These are phyloP conservation scores for Dryobota labecula DNA, from an alignment of 2,888 invertebrate species.

Conservation along the genomic window DNA sequence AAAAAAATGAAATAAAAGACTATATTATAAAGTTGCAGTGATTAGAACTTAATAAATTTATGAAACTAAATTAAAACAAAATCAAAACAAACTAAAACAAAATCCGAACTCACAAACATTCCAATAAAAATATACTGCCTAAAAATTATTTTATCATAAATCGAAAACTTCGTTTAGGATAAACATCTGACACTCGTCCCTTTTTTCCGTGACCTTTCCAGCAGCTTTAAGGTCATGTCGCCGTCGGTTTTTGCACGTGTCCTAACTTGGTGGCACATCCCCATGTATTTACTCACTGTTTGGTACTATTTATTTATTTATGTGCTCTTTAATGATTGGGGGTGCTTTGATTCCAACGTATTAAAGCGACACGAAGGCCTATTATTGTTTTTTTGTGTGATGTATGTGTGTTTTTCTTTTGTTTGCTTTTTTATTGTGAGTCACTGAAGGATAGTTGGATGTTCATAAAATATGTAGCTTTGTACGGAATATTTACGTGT, in stretches of 20 bases:
- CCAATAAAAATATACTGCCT: not conserved
- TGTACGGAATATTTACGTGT: not conserved
- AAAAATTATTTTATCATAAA: constrained; percentile 22
- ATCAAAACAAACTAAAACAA: too few relatives aligned
- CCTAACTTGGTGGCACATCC: constrained; percentile 72
- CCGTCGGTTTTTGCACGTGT: constrained; percentile 65
- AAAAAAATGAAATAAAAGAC: too few relatives aligned
- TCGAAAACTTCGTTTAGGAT: constrained; percentile 26
- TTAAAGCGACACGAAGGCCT: constrained; percentile 78
- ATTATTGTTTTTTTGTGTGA: constrained; percentile 72
- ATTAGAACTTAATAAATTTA: too few relatives aligned
- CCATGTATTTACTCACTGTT: constrained; percentile 81
- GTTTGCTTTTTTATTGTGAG: constrained; percentile 50
- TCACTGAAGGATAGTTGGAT: constrained; percentile 24
- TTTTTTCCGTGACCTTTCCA: constrained; percentile 46
- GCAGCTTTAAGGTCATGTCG: constrained; percentile 27
- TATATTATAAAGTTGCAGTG: too few relatives aligned
- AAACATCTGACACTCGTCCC: constrained; percentile 25
- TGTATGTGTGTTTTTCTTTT: constrained; percentile 64
- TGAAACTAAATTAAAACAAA: too few relatives aligned
- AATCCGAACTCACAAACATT: not conserved
- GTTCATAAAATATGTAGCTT: constrained; percentile 21
- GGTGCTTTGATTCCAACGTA: constrained; percentile 84
- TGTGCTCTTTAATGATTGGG: constrained; percentile 85
- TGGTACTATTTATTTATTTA: constrained; percentile 85